These are phyloP conservation scores for Thymelicus sylvestris DNA, from an alignment of 2,888 invertebrate genomes.

Conservation along the genomic window DNA sequence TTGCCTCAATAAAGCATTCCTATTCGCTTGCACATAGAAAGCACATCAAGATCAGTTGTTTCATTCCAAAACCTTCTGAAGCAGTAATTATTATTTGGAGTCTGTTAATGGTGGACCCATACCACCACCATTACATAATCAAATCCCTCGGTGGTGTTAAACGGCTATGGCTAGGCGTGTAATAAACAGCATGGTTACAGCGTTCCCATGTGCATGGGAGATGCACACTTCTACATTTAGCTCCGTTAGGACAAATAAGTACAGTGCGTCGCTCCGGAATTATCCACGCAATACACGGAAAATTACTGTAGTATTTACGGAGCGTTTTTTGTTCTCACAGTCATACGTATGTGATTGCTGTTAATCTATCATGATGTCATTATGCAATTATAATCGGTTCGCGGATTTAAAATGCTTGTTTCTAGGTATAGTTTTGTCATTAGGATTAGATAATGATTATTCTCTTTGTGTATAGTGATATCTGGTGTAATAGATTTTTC, in stretches of 20 bases:
- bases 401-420: slow-evolving; percentile 44
- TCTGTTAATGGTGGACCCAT: too few species aligned
- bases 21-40: too few species aligned
- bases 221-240: slow-evolving; percentile 61
- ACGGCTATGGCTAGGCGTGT: slow-evolving; percentile 51
- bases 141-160: slow-evolving; percentile 63
- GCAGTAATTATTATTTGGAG: too few species aligned
- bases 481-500: slow-evolving; percentile 3
- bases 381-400: slow-evolving; percentile 48
- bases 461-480: slow-evolving; percentile 6
- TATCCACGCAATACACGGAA: slow-evolving; percentile 69
- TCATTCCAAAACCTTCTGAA: too few species aligned
- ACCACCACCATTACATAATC: too few species aligned
- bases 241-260: slow-evolving; percentile 76
- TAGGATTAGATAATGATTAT: slow-evolving; percentile 23
- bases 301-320: slow-evolving; percentile 64
- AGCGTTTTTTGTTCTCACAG: slow-evolving; percentile 67
- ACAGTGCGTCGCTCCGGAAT: slow-evolving; percentile 69
- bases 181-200: slow-evolving; percentile 47
- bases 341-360: slow-evolving; percentile 42
- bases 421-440: slow-evolving; percentile 43
- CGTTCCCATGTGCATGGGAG: slow-evolving; percentile 70
- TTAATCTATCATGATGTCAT: slow-evolving; percentile 48
- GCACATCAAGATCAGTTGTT: too few species aligned
- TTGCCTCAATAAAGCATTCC: too few species aligned